Evolutionary conservation across 2,797 vertebrate species (phyloP).

Genomic region (Acrossocheilus fasciatus): DNA sequence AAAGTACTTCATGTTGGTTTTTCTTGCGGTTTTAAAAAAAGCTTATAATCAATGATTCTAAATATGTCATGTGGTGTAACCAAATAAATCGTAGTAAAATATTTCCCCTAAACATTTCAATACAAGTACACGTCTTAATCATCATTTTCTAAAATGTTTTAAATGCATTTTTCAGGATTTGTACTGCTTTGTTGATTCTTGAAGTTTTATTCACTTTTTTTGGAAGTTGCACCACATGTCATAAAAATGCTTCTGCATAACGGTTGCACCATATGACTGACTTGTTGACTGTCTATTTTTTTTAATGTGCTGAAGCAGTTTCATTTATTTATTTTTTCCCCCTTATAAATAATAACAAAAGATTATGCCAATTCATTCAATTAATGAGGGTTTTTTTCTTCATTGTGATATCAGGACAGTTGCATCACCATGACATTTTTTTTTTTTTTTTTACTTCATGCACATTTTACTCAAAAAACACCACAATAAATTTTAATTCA

Average conservation of each 20-base stretch:
- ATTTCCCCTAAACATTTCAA: background rate
- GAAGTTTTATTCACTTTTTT: background rate
- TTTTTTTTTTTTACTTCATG: background rate
- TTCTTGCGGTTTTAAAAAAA: background rate
- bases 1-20: background rate
- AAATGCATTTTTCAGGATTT: background rate
- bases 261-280: background rate
- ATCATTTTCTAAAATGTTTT: background rate
- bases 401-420: no score
- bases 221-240: background rate
- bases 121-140: background rate
- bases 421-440: background rate
- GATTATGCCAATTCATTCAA: background rate
- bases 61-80: background rate
- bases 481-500: background rate
- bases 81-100: background rate
- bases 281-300: background rate
- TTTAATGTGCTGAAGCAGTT: background rate
- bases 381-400: no score
- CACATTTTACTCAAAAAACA: background rate
- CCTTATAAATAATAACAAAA: background rate
- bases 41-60: background rate
- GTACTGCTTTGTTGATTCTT: background rate
- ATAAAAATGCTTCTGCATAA: no score
- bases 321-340: accelerated